Conservation (phyloP, 2,888 invertebrate genomes). For the Frankliniella fusca region DNA sequence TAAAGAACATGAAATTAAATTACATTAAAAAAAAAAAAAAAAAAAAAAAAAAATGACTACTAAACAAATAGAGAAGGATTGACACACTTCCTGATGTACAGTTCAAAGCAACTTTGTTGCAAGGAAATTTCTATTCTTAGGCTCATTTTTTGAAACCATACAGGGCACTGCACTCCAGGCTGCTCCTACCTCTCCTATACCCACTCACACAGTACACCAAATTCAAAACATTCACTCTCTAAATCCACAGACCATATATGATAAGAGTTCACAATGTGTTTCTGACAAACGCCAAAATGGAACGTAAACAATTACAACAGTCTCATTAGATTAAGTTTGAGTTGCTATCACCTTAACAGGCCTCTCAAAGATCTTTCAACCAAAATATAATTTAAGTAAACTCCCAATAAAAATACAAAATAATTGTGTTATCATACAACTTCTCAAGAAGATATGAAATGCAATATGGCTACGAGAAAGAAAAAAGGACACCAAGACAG, state of each 20-base stretch:
- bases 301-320: constrained; percentile 12
- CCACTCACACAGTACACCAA: neutral
- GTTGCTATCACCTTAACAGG: neutral
- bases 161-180: neutral
- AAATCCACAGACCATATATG: neutral
- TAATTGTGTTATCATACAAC: too few species aligned
- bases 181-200: neutral
- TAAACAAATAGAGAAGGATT: neutral
- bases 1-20: neutral
- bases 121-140: neutral
- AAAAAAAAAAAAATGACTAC: neutral
- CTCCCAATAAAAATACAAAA: neutral
- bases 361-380: too few species aligned
- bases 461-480: neutral
- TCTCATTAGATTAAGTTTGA: neutral
- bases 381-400: neutral
- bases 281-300: neutral
- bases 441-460: neutral
- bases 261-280: neutral
- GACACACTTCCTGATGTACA: neutral
- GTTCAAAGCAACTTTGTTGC: neutral
- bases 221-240: neutral
- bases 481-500: neutral
- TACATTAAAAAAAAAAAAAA: neutral
- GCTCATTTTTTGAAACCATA: neutral